Evolutionary conservation across 1,140 invertebrate genomes (phyloP).

Genomic region (Pomacea maculata): DNA sequence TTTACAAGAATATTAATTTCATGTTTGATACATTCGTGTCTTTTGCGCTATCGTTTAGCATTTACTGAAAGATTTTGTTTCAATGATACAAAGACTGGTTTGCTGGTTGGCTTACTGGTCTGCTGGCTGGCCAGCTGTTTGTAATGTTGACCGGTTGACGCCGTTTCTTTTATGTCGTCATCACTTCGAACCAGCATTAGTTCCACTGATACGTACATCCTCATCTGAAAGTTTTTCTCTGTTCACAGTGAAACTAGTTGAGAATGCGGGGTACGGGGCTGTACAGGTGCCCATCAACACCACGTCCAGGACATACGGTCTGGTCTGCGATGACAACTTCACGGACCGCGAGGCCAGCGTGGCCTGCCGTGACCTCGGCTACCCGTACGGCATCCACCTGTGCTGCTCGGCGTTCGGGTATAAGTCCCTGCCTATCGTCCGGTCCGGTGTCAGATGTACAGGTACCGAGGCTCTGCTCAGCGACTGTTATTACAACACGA

Average conservation of each 20-base stretch:
- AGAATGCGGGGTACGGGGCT: constrained; percentile 39
- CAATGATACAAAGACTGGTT: no score
- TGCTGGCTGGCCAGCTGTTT: no score
- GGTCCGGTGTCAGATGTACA: constrained; percentile 33
- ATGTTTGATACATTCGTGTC: no score
- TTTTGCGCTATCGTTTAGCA: no score
- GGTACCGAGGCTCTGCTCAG: constrained; percentile 34
- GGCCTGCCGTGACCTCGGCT: constrained; percentile 46
- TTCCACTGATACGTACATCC: no score
- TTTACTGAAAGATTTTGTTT: no score
- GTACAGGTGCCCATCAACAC: constrained; percentile 32
- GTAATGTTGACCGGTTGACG: no score
- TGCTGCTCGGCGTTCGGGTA: constrained; percentile 45
- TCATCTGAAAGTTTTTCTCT: neutral
- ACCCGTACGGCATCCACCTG: constrained; percentile 41
- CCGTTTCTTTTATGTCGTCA: no score
- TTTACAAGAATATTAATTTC: no score
- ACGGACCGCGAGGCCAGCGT: constrained; percentile 36
- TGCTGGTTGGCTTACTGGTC: no score
- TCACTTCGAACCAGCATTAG: no score
- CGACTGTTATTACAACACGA: constrained; percentile 33
- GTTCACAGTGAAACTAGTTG: constrained; percentile 34
- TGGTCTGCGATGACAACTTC: constrained; percentile 47
- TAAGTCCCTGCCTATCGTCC: constrained; percentile 1
- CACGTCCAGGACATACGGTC: constrained; percentile 26